Base-by-base conservation (phyloP, 2,113 vertebrate genomes). In the Cynopterus brachyotis region DNA sequence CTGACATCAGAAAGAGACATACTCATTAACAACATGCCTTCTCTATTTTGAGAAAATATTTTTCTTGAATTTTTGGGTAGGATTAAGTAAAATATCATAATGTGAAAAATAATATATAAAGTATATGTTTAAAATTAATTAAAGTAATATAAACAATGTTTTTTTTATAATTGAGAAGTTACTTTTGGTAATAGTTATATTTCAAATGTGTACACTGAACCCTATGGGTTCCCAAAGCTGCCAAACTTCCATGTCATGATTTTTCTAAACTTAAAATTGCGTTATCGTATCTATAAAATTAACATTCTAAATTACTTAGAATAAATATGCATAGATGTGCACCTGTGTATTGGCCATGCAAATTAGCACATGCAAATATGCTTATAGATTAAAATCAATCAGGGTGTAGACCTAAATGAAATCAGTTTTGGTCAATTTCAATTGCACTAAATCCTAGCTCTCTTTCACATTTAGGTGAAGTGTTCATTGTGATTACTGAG, bases 221-320 rank as follows among this genome's bases (percentile, higher is more conserved):
- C 76, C 40, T 62, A 40, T 2, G 28, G 45, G 87, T 55, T 79
- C 30, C 4, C 12, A 79, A 64, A 24, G 24, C 47, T 55, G 10
- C 67, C 85, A 92, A 75, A 80, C 15, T 60, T 73, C 70, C 30
- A 69, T 17, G 40, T 64, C 35, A 2, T 81, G 26, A 84, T 97
- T 96, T 97, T 91, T n/a, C 78, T 85, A 26, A 97, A 96, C 85
- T 96, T 95, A 96, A 98, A 97, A 96, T 91, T 95, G 73, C 94
- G 93, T 96, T 96, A 97, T 96, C 94, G 96, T 97, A 97, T 78
- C 85, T 86, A 93, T n/a, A 91, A 95, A 97, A 97, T 97, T 97
- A 97, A 96, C 85, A 97, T 92, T 35, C 73, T 70, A 95, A 96
- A 96, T 97, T 93, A 47, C 91, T 94, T 96, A 89, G 88, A 91